Evolutionary conservation across 2,797 vertebrate species (phyloP), one percentile per base, ranked within the genome.

Genomic region (Gephyroberyx darwinii): DNA sequence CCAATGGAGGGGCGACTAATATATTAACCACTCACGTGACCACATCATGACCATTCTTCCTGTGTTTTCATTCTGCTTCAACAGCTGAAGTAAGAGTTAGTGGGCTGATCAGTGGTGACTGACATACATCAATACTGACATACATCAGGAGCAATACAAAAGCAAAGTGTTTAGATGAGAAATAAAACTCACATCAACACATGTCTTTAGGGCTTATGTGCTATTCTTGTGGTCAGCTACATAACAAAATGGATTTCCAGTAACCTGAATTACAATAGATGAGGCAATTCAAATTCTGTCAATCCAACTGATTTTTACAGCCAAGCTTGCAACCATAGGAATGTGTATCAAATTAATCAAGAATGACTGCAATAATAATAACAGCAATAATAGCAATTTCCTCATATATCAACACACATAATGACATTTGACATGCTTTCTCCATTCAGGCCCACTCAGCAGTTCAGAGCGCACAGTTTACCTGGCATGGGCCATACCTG

Each of bases 61-160:
- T 71, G 54, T 50, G 55, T 48, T 53, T 39, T 48, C 20, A 33
- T 77, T 74, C 76, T 65, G 66, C 78, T 63, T 64, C 71, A 71
- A 62, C 47, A 71, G 75, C 55, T 56, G 5, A 30, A 70, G 5
- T 37, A 52, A 60, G 59, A 65, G 26, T 3, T 26, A 1, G 26
- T 26, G 26, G 26, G 26, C 26, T 26, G 26, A 26, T 26, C 26
- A 26, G 26, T 26, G 1, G 35, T 58, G 51, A 71, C 3, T 20
- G 51, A 73, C 66, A 51, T 14, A 31, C 59, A 83, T 86, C 78
- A 71, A 52, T 87, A 39, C n/a, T n/a, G 31, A 75, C 59, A 37
- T n/a, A 31, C 26, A 37, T 20, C 17, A 74, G 67, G 71, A 58
- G 81, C 75, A 81, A 35, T 75, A 60, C 61, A 37, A 50, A 82